Evolutionary conservation across 1,140 invertebrate genomes (phyloP).

Genomic region (Lasioglossum albipes): DNA sequence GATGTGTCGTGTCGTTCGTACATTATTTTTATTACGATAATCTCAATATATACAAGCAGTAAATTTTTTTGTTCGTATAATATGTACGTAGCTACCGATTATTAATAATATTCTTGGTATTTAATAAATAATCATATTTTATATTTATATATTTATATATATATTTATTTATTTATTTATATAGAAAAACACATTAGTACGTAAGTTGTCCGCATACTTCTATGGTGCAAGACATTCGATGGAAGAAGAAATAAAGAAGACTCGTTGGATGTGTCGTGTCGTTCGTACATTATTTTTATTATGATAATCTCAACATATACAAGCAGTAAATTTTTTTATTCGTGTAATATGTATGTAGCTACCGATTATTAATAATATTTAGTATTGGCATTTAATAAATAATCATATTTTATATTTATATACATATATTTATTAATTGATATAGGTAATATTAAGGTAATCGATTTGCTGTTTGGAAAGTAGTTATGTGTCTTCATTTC

Average conservation of each 20-base stretch:
- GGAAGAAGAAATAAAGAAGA: background rate
- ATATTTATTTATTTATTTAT: too few relatives aligned
- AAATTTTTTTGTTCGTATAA: conserved; percentile 71
- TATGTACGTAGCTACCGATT: conserved; percentile 69
- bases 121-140: conserved; percentile 55
- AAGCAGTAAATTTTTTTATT: conserved; percentile 73
- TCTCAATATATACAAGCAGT: conserved; percentile 75
- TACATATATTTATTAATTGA: conserved; percentile 49
- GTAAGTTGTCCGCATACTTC: background rate
- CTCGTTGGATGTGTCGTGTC: conserved; percentile 14
- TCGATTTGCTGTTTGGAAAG: conserved; percentile 45
- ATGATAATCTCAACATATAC: conserved; percentile 73
- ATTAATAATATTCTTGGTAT: conserved; percentile 63
- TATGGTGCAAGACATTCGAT: background rate
- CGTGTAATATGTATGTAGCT: conserved; percentile 70
- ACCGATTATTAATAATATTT: conserved; percentile 67
- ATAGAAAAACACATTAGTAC: too few relatives aligned
- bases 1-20: conserved; percentile 59
- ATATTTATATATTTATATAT: conserved; percentile 48
- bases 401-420: conserved; percentile 45
- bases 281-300: conserved; percentile 76
- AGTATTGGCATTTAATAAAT: conserved; percentile 58
- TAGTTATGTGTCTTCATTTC: conserved; percentile 20
- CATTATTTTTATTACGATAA: conserved; percentile 75
- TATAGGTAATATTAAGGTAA: conserved; percentile 60